Evolutionary conservation across 2,888 invertebrate genomes (phyloP).

Genomic region (Plutella xylostella): DNA sequence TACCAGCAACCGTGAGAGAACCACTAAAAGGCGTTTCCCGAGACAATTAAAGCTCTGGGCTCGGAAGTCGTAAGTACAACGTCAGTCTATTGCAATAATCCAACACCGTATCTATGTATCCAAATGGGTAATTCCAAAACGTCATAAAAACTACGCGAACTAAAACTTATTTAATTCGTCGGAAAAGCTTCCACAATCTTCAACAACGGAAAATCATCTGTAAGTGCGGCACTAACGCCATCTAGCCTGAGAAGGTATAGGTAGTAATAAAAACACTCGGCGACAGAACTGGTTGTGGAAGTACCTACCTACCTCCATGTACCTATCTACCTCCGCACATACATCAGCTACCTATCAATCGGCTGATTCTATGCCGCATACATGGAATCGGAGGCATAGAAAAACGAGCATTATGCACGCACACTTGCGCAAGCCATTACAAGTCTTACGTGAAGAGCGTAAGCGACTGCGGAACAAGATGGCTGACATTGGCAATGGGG

Average conservation of each 20-base stretch:
- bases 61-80: too few species aligned
- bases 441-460: constrained; percentile 67
- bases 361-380: constrained; percentile 36
- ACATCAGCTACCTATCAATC: constrained; percentile 39
- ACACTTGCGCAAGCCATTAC: constrained; percentile 53
- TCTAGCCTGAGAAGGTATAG: neutral
- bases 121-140: too few species aligned
- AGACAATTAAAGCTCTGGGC: too few species aligned
- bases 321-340: neutral
- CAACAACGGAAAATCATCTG: neutral
- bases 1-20: too few species aligned
- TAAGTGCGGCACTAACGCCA: neutral
- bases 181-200: too few species aligned
- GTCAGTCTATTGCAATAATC: too few species aligned
- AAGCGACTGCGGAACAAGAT: constrained; percentile 69
- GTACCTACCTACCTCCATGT: too few species aligned
- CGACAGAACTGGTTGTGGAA: neutral
- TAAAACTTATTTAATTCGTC: too few species aligned
- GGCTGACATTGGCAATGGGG: constrained; percentile 70
- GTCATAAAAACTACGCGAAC: too few species aligned
- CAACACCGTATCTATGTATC: too few species aligned
- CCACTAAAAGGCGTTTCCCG: too few species aligned
- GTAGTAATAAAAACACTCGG: neutral
- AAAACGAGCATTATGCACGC: constrained; percentile 61
- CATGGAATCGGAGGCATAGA: constrained; percentile 42